phyloP scores from a whole-genome alignment of 2,797 vertebrate genomes.

The Centroberyx gerrardi region DNA sequence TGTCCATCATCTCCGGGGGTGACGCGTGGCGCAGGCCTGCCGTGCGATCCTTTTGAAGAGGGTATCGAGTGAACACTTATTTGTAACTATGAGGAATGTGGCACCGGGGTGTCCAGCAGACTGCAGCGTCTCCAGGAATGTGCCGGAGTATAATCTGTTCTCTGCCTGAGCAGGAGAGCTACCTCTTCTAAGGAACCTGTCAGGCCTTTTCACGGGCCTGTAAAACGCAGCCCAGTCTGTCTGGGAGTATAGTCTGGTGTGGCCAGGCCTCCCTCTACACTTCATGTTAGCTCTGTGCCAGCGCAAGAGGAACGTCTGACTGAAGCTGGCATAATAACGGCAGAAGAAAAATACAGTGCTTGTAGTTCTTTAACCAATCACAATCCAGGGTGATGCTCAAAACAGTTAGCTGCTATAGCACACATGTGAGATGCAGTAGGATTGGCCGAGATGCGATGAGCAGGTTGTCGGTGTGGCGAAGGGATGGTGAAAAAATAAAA shows the following conservation, averaged over 20 bases:
- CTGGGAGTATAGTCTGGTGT: neutral
- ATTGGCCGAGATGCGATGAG: neutral
- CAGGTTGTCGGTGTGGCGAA: neutral
- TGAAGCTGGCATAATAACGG: neutral
- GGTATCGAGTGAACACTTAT: slow-evolving; percentile 73
- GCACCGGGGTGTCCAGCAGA: slow-evolving; percentile 64
- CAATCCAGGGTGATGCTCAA: too few relatives aligned
- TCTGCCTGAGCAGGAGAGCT: slow-evolving; percentile 37
- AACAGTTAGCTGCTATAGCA: too few relatives aligned
- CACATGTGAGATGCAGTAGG: too few relatives aligned
- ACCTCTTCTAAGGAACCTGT: slow-evolving; percentile 41
- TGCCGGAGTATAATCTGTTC: slow-evolving; percentile 61
- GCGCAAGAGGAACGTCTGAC: neutral
- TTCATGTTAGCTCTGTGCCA: slow-evolving; percentile 16
- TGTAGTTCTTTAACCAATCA: too few relatives aligned
- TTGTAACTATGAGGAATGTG: slow-evolving; percentile 75
- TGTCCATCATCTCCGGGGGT: slow-evolving; percentile 71
- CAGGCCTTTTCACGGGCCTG: slow-evolving; percentile 47
- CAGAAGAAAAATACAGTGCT: too few relatives aligned
- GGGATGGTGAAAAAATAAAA: neutral
- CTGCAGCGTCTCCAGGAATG: slow-evolving; percentile 66
- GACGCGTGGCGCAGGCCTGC: slow-evolving; percentile 70
- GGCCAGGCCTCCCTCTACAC: neutral
- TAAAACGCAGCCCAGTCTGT: slow-evolving; percentile 58
- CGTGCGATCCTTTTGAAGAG: slow-evolving; percentile 57